These are phyloP conservation scores for Delphinus delphis DNA, from an alignment of 2,113 vertebrate genomes.

Conservation along the genomic window DNA sequence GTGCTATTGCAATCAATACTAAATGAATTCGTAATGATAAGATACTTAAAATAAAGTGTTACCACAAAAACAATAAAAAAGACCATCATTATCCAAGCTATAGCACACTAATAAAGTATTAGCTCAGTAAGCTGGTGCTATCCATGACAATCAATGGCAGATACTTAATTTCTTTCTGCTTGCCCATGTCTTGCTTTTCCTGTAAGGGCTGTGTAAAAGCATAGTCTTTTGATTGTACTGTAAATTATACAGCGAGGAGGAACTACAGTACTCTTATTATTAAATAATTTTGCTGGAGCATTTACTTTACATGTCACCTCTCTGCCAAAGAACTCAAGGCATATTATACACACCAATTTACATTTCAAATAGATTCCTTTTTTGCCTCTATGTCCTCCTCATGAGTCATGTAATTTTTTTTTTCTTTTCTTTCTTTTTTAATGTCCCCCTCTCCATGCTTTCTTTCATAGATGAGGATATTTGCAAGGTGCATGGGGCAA, in stretches of 20 bases:
- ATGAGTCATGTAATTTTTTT: background rate
- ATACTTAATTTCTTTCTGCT: conserved; percentile 71
- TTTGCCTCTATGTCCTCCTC: background rate
- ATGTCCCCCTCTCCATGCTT: background rate
- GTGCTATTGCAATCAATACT: conserved; percentile 82
- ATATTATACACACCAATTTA: background rate
- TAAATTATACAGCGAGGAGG: conserved; percentile 42
- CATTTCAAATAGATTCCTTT: conserved; percentile 15
- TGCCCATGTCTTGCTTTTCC: conserved; percentile 68
- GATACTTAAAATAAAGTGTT: conserved; percentile 85
- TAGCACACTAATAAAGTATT: conserved; percentile 78
- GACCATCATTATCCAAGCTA: conserved; percentile 72
- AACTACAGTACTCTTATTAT: conserved; percentile 41
- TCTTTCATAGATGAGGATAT: background rate
- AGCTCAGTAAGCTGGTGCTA: conserved; percentile 69
- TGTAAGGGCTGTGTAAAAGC: conserved; percentile 66
- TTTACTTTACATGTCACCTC: conserved; percentile 31
- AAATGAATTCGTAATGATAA: conserved; percentile 88
- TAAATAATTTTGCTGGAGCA: conserved; percentile 49
- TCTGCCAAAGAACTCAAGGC: conserved; percentile 47
- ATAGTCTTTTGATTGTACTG: conserved; percentile 42
- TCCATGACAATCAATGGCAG: conserved; percentile 59
- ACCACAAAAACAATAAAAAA: conserved; percentile 83
- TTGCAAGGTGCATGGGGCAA: background rate
- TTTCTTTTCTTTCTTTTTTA: background rate